These are phyloP conservation scores for Plebejus melissa DNA, from an alignment of 2,888 invertebrate genomes.

Conservation along the genomic window DNA sequence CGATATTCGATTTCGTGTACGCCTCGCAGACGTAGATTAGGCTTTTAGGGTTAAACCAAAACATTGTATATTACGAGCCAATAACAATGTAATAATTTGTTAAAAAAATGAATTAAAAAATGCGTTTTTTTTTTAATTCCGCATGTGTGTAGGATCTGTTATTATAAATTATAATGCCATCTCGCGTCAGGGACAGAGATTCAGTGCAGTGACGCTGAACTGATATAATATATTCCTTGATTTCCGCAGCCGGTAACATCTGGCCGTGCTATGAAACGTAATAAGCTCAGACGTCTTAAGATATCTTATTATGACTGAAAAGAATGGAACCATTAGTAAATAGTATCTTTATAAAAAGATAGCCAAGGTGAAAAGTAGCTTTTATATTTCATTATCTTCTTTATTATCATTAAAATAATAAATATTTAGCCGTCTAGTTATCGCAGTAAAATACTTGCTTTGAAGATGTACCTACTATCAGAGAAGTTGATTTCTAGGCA, in stretches of 20 bases:
- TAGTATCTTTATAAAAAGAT: not conserved
- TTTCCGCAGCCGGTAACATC: slow-evolving; percentile 16
- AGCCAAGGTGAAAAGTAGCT: not conserved
- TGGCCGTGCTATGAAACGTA: slow-evolving; percentile 17
- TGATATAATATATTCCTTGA: slow-evolving; percentile 23
- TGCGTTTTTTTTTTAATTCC: not conserved
- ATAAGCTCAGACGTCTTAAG: slow-evolving; percentile 9
- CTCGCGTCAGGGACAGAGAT: not conserved
- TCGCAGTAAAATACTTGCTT: too few relatives aligned
- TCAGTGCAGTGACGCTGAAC: slow-evolving; percentile 5
- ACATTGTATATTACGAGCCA: too few relatives aligned
- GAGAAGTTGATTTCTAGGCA: too few relatives aligned
- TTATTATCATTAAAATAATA: too few relatives aligned
- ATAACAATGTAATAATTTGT: too few relatives aligned
- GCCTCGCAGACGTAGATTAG: too few relatives aligned
- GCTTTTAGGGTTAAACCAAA: too few relatives aligned
- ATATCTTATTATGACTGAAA: slow-evolving; percentile 10
- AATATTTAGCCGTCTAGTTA: too few relatives aligned
- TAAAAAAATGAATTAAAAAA: too few relatives aligned
- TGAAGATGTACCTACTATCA: too few relatives aligned
- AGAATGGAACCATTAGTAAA: not conserved
- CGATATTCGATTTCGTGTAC: too few relatives aligned
- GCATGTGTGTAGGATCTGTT: not conserved
- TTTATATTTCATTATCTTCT: not conserved
- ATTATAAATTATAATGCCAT: not conserved